Base-by-base conservation (phyloP, 30 jellyfish, hydroid and myxozoan genomes). In the Aurelia coerulea region DNA sequence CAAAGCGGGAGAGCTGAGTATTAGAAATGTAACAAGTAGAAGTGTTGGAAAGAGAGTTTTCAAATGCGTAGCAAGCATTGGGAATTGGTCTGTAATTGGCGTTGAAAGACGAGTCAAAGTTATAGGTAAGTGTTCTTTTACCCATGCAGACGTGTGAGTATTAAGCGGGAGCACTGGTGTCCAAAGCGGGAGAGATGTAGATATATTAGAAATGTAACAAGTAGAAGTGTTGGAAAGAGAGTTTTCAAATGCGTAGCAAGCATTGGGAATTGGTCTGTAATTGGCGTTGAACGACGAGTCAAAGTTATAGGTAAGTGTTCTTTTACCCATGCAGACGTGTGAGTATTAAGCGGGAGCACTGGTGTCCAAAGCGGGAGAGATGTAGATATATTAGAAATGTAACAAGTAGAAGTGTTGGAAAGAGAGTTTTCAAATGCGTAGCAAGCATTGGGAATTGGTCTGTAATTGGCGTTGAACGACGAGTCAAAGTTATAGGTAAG, bases 391-490 rank as follows among this genome's bases (percentile, higher is more conserved):
- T 83, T 14, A 32, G 52, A 14, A 83, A 83, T 71, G 83, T 75
- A 8, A 56, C 86, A 10, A 60, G 73, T 23, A 54, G 33, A 5
- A 16, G 15, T 17, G 51, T 4, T 17, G 37, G 14, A 0, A 59
- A 62, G 14, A 51, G 51, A 37, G 87, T 58, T 5, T 83, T 70
- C 42, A 59, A 85, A 59, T 83, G 92, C 54, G 73, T 73, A 29
- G 92, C 86, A 1, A 59, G 86, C 31, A 51, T 83, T 33, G 92
- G 92, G 15, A 83, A 83, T 34, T 71, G 86, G 92, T 31, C 86
- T 4, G 86, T 72, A 0, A 3, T 71, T 17, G 80, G 92, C 46
- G 37, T 71, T 10, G 86, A 46, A 39, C 72, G 79, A 49, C 59
- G 64, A 16, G 14, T 83, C 19, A 19, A n/a, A 13, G 86, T 83